These are phyloP conservation scores for Florisuga fusca DNA, from an alignment of 2,797 vertebrate genomes.

Conservation along the genomic window DNA sequence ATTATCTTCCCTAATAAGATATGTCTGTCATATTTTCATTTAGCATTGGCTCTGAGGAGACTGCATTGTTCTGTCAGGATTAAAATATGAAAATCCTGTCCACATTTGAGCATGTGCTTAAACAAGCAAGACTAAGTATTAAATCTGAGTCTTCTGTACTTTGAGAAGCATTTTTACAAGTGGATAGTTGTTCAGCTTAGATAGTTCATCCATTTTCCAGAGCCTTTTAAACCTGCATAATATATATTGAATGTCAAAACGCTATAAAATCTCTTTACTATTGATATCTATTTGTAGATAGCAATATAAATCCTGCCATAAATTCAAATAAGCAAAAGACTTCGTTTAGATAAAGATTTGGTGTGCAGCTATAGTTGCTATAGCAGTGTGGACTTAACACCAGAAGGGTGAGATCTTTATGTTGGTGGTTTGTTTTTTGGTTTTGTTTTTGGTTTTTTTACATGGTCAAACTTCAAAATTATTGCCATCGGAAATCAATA, in stretches of 20 bases:
- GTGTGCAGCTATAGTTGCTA: neutral
- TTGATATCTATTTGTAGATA: slow-evolving; percentile 74
- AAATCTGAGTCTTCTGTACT: slow-evolving; percentile 68
- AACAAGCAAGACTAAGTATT: slow-evolving; percentile 75
- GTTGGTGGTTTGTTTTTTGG: neutral
- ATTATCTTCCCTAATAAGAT: slow-evolving; percentile 57
- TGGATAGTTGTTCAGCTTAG: slow-evolving; percentile 74
- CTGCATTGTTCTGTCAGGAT: slow-evolving; percentile 58
- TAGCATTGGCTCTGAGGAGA: slow-evolving; percentile 7
- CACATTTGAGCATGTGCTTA: slow-evolving; percentile 69
- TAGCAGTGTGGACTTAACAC: neutral
- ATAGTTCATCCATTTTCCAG: slow-evolving; percentile 72
- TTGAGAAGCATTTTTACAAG: slow-evolving; percentile 75
- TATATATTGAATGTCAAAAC: slow-evolving; percentile 57
- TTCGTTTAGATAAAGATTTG: slow-evolving; percentile 59
- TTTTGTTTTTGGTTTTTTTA: neutral
- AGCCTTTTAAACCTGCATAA: slow-evolving; percentile 72
- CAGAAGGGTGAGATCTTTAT: neutral
- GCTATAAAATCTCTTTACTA: slow-evolving; percentile 72
- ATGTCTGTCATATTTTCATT: slow-evolving; percentile 52
- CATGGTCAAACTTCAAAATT: neutral
- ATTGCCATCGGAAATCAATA: neutral
- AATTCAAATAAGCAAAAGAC: slow-evolving; percentile 57
- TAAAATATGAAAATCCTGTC: slow-evolving; percentile 61
- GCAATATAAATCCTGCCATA: slow-evolving; percentile 38